Evolutionary conservation across 2,797 vertebrate species (phyloP), one percentile per base, ranked within the genome.

Genomic region (Acanthurus tractus): DNA sequence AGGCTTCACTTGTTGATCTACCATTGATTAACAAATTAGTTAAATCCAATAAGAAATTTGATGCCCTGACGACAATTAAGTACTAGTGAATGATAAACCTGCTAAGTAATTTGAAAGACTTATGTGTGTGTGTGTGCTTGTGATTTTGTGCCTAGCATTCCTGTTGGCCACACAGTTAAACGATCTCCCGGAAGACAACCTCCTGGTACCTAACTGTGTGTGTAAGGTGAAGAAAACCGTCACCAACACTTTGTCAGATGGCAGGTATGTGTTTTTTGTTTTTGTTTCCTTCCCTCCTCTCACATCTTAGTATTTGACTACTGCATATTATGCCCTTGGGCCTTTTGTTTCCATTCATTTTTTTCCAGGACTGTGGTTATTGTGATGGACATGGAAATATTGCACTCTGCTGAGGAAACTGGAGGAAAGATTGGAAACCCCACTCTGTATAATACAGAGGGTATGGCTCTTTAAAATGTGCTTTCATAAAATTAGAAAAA

Each of bases 361-460:
- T 64, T 8, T 52, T 48, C 9, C 65, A 93, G 91, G 34, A 42
- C 0, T 36, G 90, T 91, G 23, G 76, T 93, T 50, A 6, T 83
- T 38, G 66, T 94, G 38, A 4, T 90, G 17, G 91, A 85, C 22
- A 74, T 94, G 74, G 89, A 92, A 8, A 40, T 94, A 12, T 44
- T 94, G 44, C 82, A 88, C 23, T 88, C 87, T 0, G 88, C 91
- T 0, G 86, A 88, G 53, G 89, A 92, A 73, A 44, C 48, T 20
- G 91, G 88, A 63, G 88, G 69, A 12, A 87, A 40, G 76, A 94
- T 94, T 63, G 93, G 93, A 71, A 81, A 82, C 79, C 93, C 93
- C 25, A 69, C 12, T 61, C 50, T 36, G 17, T 87, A 76, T 38
- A 62, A 57, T 44, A 0, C 53, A 73, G 63, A 78, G 20, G 81